Evolutionary conservation across 2,888 invertebrate genomes (phyloP), one percentile per base, ranked within the genome.

Genomic region (Tenthredo distinguenda): DNA sequence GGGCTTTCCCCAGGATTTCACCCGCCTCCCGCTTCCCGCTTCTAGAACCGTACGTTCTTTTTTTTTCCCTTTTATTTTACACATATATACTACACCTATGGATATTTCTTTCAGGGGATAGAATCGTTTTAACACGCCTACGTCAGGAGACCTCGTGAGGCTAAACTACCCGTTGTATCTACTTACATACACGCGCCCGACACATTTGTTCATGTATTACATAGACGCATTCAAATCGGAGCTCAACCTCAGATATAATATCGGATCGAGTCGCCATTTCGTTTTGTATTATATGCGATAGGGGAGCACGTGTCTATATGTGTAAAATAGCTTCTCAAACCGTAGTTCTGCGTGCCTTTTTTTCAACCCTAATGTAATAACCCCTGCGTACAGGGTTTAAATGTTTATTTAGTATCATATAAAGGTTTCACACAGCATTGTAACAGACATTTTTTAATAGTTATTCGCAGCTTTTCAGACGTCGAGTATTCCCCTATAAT

Each of bases 111-210:
- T 77, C 40, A 62, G 84, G 85, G 86, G 85, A 37, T 47, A 40
- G 90, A 90, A 90, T 91, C 89, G 88, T 86, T 92, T 91, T 91
- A 91, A 91, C 91, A 90, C 90, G 90, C 90, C 91, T 90, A 90
- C 90, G 87, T 87, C 89, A 89, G 90, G 90, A 87, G 65, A 68
- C 21, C 50, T 40, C 79, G 68, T 62, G 62, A 77, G 68, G 79
- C 81, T 71, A 47, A 83, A 68, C 83, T 68, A 83, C 83, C 83
- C 68, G 83, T 15, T 62, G 43, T n/a, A 65, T 65, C 74, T 40
- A 77, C 43, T 37, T 58, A 72, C 79, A 84, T 85, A 81, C 88
- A 86, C 85, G 47, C 18, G 47, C 34, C 31, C 40, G 9, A 81
- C 26, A 55, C 34, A 34, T 55, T 34, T 72, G 71, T 72, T 34